These are phyloP conservation scores for Gastrophryne carolinensis DNA, from an alignment of 2,797 vertebrate species.

Conservation along the genomic window DNA sequence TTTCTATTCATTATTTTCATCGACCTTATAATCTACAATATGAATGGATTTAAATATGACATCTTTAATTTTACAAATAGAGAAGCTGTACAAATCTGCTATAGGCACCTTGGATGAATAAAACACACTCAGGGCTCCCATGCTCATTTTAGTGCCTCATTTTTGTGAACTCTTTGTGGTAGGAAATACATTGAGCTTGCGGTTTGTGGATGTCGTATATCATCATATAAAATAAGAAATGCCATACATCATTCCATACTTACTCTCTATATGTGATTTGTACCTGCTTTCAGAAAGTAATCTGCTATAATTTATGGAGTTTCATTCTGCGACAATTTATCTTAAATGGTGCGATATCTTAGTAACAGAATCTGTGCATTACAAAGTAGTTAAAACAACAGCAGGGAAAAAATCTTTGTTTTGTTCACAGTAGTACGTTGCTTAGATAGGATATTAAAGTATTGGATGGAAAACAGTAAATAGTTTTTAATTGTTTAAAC, in stretches of 20 bases:
- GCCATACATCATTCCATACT: slow-evolving; percentile 36
- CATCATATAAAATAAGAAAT: slow-evolving; percentile 47
- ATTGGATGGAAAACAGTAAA: no score
- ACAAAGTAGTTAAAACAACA: no score
- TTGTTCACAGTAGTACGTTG: no score
- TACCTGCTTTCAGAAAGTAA: slow-evolving; percentile 18
- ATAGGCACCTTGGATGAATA: no score
- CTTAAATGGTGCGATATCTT: not conserved
- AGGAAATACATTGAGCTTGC: slow-evolving; percentile 48
- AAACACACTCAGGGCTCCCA: no score
- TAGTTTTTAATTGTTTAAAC: no score
- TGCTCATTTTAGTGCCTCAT: no score
- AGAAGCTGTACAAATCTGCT: slow-evolving; percentile 10
- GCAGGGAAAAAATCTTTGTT: no score
- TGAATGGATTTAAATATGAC: slow-evolving; percentile 23
- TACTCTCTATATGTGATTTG: slow-evolving; percentile 36
- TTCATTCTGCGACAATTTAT: slow-evolving; percentile 29
- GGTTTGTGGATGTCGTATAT: slow-evolving; percentile 44
- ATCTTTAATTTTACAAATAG: slow-evolving; percentile 32
- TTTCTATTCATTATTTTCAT: not conserved
- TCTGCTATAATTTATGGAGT: slow-evolving; percentile 36
- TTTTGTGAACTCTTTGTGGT: slow-evolving; percentile 40
- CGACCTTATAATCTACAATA: slow-evolving; percentile 14
- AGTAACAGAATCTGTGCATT: not conserved
- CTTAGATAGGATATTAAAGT: no score